Conservation (phyloP, 2,888 invertebrate genomes). For the Sericinus montela region DNA sequence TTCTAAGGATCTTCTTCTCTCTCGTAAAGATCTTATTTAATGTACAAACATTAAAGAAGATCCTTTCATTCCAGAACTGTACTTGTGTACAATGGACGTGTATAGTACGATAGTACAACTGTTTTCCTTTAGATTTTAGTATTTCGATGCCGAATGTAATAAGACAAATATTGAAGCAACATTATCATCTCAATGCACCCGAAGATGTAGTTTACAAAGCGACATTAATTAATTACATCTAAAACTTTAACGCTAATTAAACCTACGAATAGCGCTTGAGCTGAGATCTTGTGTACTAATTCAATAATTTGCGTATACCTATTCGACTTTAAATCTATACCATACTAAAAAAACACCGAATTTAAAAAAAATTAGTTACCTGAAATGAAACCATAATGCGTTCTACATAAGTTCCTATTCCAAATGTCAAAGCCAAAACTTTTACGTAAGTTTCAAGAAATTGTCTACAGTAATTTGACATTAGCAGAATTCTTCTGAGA, state of each 20-base stretch:
- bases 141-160: too few relatives aligned
- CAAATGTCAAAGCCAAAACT: too few relatives aligned
- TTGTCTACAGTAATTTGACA: too few relatives aligned
- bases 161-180: conserved; percentile 11
- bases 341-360: conserved; percentile 1
- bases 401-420: neutral
- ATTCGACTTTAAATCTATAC: conserved; percentile 29
- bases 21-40: too few relatives aligned
- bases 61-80: too few relatives aligned
- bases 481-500: too few relatives aligned
- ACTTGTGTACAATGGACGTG: too few relatives aligned
- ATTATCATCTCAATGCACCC: conserved; percentile 36
- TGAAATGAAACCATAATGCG: neutral
- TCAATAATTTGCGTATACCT: conserved; percentile 46
- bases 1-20: too few relatives aligned
- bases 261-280: conserved; percentile 72
- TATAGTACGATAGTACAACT: too few relatives aligned
- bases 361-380: neutral
- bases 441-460: too few relatives aligned
- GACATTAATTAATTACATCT: conserved; percentile 61
- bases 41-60: too few relatives aligned
- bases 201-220: conserved; percentile 57
- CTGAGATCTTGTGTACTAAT: conserved; percentile 74
- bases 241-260: conserved; percentile 56
- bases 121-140: too few relatives aligned